Evolutionary conservation across 2,888 invertebrate species (phyloP), one percentile per base, ranked within the genome.

Genomic region (Volucella inanis): DNA sequence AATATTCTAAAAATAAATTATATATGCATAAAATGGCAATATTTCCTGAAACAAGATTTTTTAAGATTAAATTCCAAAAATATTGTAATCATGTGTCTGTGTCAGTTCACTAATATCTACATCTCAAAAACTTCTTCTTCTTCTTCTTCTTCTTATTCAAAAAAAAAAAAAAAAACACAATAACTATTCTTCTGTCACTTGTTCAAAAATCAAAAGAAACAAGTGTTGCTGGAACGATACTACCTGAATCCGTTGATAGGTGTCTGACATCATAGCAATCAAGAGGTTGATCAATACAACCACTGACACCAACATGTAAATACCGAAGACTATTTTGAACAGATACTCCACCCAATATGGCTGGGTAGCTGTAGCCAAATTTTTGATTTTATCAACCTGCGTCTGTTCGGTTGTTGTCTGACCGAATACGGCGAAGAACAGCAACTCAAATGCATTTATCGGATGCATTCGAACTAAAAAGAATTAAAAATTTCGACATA

Each of bases 251-350:
- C 98, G 94, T 93, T 99, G 99, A 93, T 99, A 99, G 85, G 99
- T 99, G 94, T 99, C 99, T 91, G 99, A 98, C 99, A 99, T 99
- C 99, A 99, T 99, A 94, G 99, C 99, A 94, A 99, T 99, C 92
- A 99, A 96, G 88, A 99, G 95, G 94, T 99, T 99, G 93, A 99
- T 99, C 89, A 99, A 95, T 90, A 99, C 99, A 92, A 99, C 98
- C 90, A 99, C 97, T 87, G 99, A 98, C 90, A 99, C 98, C 95
- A 99, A 94, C 97, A 99, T 97, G 94, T 99, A 99, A 91, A 98
- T 96, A 89, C 97, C 97, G 93, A 96, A 97, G 89, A 96, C 95
- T 91, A 96, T 94, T 94, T 97, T 97, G 94, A 97, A 97, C 90
- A 97, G 94, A 90, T 95, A 95, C 91, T 95, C 95, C 82, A 97